These are phyloP conservation scores for Pimephales promelas DNA, from an alignment of 2,113 vertebrate genomes.

Conservation along the genomic window DNA sequence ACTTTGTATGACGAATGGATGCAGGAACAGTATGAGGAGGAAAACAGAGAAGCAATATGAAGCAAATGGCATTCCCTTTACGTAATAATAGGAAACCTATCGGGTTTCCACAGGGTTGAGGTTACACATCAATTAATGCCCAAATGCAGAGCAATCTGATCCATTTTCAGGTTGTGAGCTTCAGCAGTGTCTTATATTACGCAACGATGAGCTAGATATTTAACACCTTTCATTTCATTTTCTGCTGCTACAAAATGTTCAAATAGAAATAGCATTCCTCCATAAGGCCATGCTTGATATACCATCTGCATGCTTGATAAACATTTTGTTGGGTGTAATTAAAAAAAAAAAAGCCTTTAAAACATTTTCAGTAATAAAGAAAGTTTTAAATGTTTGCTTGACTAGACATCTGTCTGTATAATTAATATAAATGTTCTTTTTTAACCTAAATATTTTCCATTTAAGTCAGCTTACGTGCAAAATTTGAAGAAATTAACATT, in stretches of 20 bases:
- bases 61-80: conserved; percentile 56
- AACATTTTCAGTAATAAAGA: not conserved
- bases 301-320: not conserved
- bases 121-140: conserved; percentile 62
- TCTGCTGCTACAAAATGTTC: conserved; percentile 49
- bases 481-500: not conserved
- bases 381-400: not conserved
- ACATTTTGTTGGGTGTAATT: not conserved
- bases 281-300: not conserved
- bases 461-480: too few species aligned
- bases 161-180: conserved; percentile 54
- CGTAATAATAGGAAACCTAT: conserved; percentile 55
- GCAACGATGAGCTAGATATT: conserved; percentile 51
- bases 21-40: not conserved
- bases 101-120: conserved; percentile 46
- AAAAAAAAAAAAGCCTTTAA: not conserved
- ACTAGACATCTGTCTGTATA: not conserved
- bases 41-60: conserved; percentile 37
- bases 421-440: too few species aligned
- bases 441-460: too few species aligned
- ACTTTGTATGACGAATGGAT: too few species aligned
- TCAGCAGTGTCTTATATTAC: conserved; percentile 64
- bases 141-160: conserved; percentile 57
- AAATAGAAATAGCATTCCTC: conserved; percentile 36
- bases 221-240: conserved; percentile 60